Percentiles rank a stretch among this genome's conserved stretches.
Conservation (phyloP, 2,113 vertebrate species). For the Mola mola region DNA sequence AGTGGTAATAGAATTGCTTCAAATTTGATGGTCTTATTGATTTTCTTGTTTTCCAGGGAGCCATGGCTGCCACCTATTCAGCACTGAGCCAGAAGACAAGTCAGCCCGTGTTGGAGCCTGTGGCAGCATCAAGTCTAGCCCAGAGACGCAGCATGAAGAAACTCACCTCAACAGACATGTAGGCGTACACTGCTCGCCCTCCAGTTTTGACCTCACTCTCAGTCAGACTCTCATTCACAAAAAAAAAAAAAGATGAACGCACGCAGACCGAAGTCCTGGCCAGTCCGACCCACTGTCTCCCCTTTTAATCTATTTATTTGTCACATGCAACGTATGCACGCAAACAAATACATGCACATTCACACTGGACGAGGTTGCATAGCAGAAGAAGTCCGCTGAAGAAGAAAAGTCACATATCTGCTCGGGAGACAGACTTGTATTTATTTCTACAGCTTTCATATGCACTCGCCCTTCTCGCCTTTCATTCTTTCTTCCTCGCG, state of each 20-base stretch:
- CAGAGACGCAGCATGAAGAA: conserved; percentile 98
- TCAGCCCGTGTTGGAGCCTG: conserved; percentile 94
- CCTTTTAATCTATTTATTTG: conserved; percentile 70
- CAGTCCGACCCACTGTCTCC: conserved; percentile 65
- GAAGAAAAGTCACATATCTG: conserved; percentile 65
- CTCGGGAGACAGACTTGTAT: conserved; percentile 77
- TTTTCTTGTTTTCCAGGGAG: conserved; percentile 80
- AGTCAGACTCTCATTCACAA: conserved; percentile 31
- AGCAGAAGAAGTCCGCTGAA: conserved; percentile 49
- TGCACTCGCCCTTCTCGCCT: conserved; percentile 77
- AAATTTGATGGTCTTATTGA: background rate
- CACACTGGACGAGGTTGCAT: conserved; percentile 49
- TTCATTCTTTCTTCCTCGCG: conserved; percentile 70
- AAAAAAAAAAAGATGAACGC: background rate
- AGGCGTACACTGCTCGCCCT: conserved; percentile 64
- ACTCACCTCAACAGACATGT: conserved; percentile 95
- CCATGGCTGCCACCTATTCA: conserved; percentile 93
- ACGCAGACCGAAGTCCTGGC: conserved; percentile 55
- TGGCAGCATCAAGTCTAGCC: conserved; percentile 95
- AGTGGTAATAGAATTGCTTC: background rate
- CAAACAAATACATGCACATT: conserved; percentile 32
- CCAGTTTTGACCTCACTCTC: conserved; percentile 51
- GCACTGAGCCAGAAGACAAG: conserved; percentile 93
- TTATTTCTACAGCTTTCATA: conserved; percentile 77
- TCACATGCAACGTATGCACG: conserved; percentile 44